Base-by-base conservation (phyloP, 1,140 invertebrate species). In the Belonocnema kinseyi region DNA sequence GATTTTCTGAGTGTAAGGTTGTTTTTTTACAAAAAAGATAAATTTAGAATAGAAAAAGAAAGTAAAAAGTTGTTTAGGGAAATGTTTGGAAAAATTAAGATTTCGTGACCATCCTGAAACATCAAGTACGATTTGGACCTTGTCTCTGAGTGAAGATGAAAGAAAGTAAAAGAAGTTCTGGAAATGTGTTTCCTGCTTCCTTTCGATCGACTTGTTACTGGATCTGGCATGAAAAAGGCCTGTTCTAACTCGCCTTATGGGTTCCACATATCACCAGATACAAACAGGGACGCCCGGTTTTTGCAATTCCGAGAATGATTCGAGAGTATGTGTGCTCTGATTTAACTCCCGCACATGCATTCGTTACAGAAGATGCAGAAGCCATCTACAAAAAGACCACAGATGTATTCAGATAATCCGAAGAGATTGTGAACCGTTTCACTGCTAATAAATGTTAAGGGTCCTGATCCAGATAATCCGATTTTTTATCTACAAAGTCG, bases 151-250 rank as follows among this genome's bases (percentile, higher is more conserved):
- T 10, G 61, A 6, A 46, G 40, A 40, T 40, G n/a, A n/a, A 58
- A 66, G 40, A 40, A 66, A 66, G 21, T 19, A 13, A 10, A 21
- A 17, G 17, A 56, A 56, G 33, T 66, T 16, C 26, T 40, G 16
- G 40, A 40, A 33, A 66, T 66, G 61, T 66, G 61, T 66, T 66
- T 66, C 61, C 61, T 40, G 26, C 46, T 66, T 66, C 61, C 14
- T 66, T 14, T 46, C 61, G 5, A 66, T 66, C 61, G 61, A 66
- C 61, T 66, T 13, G 61, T 46, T 66, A 66, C 1, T 61, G 21
- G 21, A 61, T 54, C 58, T 66, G 61, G 61, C 33, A 66, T 66
- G 26, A 66, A 66, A 66, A 66, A 66, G 61, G 61, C 26, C 61
- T 66, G 61, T 66, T 66, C 61, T 66, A 33, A 40, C 61, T 66